Evolutionary conservation across 2,888 invertebrate species (phyloP).

Genomic region (Sympetrum striolatum): DNA sequence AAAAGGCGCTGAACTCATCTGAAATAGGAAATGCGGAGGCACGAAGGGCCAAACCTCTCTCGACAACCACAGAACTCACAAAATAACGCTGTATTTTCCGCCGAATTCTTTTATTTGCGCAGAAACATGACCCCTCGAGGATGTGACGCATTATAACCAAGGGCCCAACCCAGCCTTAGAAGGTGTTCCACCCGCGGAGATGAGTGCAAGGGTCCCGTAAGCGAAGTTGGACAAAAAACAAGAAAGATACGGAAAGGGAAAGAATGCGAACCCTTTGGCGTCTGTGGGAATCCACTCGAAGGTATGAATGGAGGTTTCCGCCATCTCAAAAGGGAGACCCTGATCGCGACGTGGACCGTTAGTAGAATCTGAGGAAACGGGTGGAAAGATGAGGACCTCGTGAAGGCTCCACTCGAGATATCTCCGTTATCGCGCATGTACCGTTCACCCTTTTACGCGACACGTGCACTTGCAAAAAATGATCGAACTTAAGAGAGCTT

Average conservation of each 20-base stretch:
- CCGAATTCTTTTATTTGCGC: no score
- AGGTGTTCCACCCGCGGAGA: no score
- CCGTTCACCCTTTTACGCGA: not conserved
- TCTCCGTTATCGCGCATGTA: not conserved
- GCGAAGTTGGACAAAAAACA: not conserved
- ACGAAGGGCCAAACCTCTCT: no score
- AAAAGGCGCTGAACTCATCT: no score
- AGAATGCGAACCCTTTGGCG: not conserved
- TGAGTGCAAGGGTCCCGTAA: not conserved
- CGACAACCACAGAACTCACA: no score
- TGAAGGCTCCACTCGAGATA: not conserved
- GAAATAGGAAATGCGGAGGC: no score
- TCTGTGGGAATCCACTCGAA: not conserved
- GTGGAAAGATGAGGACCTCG: no score
- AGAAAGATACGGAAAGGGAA: not conserved
- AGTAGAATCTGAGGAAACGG: not conserved
- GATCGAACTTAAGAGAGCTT: no score
- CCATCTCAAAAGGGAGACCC: not conserved
- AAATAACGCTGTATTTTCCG: no score
- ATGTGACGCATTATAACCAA: no score
- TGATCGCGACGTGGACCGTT: not conserved
- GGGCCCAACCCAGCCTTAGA: no score
- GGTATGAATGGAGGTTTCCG: not conserved
- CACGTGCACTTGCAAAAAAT: not conserved
- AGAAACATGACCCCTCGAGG: no score